Percentiles rank a stretch among this genome's conserved stretches.
phyloP scores from a whole-genome alignment of 1,140 invertebrate genomes.

The Microplitis demolitor region DNA sequence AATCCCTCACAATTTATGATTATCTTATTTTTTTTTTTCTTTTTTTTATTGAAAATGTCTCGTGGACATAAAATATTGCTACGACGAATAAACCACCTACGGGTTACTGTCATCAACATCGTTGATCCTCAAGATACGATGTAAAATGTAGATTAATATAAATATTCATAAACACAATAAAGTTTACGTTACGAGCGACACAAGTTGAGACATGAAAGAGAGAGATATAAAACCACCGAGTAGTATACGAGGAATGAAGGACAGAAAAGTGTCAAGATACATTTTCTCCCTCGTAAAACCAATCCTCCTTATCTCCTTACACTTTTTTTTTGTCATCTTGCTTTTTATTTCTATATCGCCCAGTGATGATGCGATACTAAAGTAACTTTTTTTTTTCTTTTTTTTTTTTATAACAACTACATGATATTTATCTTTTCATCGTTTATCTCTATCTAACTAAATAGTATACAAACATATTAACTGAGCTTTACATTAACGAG shows the following conservation, averaged over 20 bases:
- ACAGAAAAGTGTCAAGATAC: constrained; percentile 31
- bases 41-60: neutral
- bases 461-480: no score
- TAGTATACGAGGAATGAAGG: constrained; percentile 18
- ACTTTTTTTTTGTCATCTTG: neutral
- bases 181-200: constrained; percentile 48
- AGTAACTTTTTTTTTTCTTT: constrained; percentile 1
- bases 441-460: neutral
- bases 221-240: neutral
- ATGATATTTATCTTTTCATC: neutral
- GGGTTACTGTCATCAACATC: neutral
- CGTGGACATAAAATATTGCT: neutral
- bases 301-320: constrained; percentile 22
- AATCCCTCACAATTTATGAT: neutral
- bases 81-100: neutral
- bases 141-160: constrained; percentile 58
- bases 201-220: constrained; percentile 1
- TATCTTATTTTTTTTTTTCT: neutral
- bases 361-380: no score
- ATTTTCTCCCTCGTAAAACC: constrained; percentile 50
- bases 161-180: constrained; percentile 58
- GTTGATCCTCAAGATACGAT: constrained; percentile 28
- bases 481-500: no score
- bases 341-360: no score
- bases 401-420: neutral